Evolutionary conservation across 2,797 vertebrate genomes (phyloP).

Genomic region (Cuniculus paca): DNA sequence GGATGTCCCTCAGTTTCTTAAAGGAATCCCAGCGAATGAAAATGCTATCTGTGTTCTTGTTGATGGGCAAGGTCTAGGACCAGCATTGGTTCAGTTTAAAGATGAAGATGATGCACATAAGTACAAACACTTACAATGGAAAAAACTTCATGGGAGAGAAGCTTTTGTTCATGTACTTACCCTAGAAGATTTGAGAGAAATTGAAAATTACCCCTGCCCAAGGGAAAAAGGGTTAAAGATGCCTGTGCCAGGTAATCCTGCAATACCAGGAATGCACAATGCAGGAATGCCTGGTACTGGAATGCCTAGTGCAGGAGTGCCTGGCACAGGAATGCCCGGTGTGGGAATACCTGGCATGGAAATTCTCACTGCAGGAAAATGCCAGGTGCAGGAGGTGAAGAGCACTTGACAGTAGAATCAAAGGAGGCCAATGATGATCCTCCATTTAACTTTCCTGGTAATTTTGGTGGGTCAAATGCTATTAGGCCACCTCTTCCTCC

Average conservation of each 20-base stretch:
- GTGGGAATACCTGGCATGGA: conserved; percentile 78
- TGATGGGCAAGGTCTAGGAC: conserved; percentile 97
- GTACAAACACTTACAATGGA: conserved; percentile 96
- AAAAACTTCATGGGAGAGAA: conserved; percentile 98
- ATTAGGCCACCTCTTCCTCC: conserved; percentile 95
- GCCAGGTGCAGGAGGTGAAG: conserved; percentile 92
- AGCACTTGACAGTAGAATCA: conserved; percentile 93
- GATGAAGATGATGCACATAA: conserved; percentile 98
- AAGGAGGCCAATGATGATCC: conserved; percentile 93
- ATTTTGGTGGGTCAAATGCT: conserved; percentile 93
- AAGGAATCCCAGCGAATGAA: conserved; percentile 96
- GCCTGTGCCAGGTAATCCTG: conserved; percentile 89
- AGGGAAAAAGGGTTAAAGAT: conserved; percentile 95
- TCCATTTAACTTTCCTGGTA: conserved; percentile 94
- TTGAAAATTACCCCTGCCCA: conserved; percentile 96
- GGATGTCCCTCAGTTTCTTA: conserved; percentile 96
- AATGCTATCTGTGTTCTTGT: conserved; percentile 95
- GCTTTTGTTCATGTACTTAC: conserved; percentile 97
- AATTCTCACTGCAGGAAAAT: conserved; percentile 87
- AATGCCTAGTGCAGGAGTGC: background rate
- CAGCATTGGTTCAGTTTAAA: conserved; percentile 96
- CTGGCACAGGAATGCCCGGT: conserved; percentile 79
- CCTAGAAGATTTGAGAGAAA: conserved; percentile 97
- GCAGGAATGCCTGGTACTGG: conserved; percentile 89
- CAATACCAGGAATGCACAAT: conserved; percentile 87